A percentile compares a stretch with the other conserved stretches of the same genome.
phyloP scores from a whole-genome alignment of 2,113 vertebrate genomes.

The Mugil cephalus region DNA sequence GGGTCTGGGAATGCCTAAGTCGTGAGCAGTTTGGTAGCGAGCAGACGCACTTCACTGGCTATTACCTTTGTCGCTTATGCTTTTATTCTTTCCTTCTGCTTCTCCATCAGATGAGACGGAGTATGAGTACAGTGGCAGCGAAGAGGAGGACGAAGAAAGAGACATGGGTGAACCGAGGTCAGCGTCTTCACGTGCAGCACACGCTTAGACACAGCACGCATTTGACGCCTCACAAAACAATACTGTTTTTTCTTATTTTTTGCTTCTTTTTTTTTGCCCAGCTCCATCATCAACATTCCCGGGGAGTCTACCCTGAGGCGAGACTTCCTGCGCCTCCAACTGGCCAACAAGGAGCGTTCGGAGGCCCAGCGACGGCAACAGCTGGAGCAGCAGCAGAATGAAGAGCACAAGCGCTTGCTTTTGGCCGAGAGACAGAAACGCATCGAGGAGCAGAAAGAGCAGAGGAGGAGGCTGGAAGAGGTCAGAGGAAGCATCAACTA shows the following conservation, averaged over 20 bases:
- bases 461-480: conserved; percentile 94
- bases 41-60: conserved; percentile 24
- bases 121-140: conserved; percentile 98
- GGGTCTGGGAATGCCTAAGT: conserved; percentile 40
- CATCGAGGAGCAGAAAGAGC: conserved; percentile 98
- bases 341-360: conserved; percentile 96
- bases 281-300: conserved; percentile 94
- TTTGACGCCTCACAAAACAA: neutral
- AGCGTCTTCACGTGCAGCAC: neutral
- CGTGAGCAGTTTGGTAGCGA: conserved; percentile 40
- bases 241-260: too few species aligned
- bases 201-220: neutral
- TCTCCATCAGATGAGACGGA: conserved; percentile 92
- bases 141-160: conserved; percentile 96
- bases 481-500: too few species aligned
- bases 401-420: conserved; percentile 94
- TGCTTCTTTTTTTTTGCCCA: conserved; percentile 47
- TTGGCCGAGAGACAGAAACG: conserved; percentile 97
- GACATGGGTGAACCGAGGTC: conserved; percentile 96
- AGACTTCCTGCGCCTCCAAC: conserved; percentile 95
- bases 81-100: neutral
- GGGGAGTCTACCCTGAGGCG: conserved; percentile 95
- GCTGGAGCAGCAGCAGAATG: conserved; percentile 97
- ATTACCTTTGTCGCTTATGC: conserved; percentile 14
- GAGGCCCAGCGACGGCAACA: conserved; percentile 93